Evolutionary conservation across 2,888 invertebrate genomes (phyloP), one percentile per base, ranked within the genome.

Genomic region (Spilosoma lubricipeda): DNA sequence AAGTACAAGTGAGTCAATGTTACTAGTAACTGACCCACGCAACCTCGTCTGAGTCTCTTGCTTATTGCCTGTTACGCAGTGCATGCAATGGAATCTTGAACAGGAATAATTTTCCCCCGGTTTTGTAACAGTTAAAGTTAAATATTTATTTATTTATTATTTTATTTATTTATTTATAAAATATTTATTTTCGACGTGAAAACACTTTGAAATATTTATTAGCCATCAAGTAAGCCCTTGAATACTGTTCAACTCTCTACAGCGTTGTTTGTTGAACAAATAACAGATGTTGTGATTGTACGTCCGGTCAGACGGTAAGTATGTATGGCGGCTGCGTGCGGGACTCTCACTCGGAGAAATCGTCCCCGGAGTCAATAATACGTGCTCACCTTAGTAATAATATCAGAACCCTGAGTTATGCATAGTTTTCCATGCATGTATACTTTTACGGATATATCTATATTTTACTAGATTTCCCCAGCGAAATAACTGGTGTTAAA

Each of bases 271-370:
- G 36, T 65, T 63, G 15, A 70, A 48, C 48, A 71, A 71, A 65
- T 48, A 71, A 33, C 23, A 20, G 0, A 48, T 65, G 71, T 52
- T 67, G 66, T 67, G n/a, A 42, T n/a, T 20, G 48, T 65, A 45
- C 56, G 42, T 65, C 65, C 48, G 67, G 65, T 59, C 48, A 39
- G 65, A 59, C 42, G 65, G 65, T 67, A 39, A 33, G 65, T 52
- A 23, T 63, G 68, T 23, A n/a, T n/a, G 56, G 39, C 33, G 65
- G 39, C 56, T 64, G 71, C 67, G 67, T 67, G 42, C 56, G 27
- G 27, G 2, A 66, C 80, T 84, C 84, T 84, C 84, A 67, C 84
- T 77, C 39, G 73, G 84, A 80, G 72, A 68, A 71, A 71, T 71
- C 72, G 72, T 67, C 45, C 72, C 72, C 42, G n/a, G 63, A 33